Percentiles rank a stretch among this genome's conserved stretches.
Evolutionary conservation across 2,888 invertebrate genomes (phyloP).

Genomic region (Ophion costatus): DNA sequence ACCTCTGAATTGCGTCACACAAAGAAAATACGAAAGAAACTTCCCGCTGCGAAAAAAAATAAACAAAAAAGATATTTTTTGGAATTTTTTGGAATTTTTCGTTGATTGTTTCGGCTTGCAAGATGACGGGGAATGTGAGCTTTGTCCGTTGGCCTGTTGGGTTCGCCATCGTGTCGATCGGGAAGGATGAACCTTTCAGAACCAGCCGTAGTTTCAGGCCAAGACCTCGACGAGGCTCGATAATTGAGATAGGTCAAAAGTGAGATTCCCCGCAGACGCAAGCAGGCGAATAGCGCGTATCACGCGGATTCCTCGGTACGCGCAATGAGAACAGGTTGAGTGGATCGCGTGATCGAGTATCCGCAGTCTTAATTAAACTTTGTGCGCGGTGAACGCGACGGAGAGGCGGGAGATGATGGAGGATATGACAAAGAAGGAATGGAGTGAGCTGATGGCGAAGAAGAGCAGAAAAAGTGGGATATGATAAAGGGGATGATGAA

Average conservation of each 20-base stretch:
- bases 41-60: too few species aligned
- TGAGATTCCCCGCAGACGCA: not conserved
- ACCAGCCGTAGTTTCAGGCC: not conserved
- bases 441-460: not conserved
- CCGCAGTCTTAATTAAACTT: constrained; percentile 45
- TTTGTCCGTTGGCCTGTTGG: not conserved
- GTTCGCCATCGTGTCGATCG: not conserved
- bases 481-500: not conserved
- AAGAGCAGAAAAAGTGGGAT: not conserved
- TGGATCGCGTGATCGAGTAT: constrained; percentile 54
- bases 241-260: constrained; percentile 71
- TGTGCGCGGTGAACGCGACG: constrained; percentile 6
- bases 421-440: not conserved
- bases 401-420: not conserved
- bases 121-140: not conserved
- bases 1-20: not conserved
- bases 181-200: not conserved
- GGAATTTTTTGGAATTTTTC: too few species aligned
- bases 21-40: not conserved
- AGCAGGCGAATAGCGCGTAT: constrained; percentile 31
- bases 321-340: constrained; percentile 20
- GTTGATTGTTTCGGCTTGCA: not conserved
- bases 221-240: constrained; percentile 37
- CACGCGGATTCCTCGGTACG: constrained; percentile 57
- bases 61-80: too few species aligned